Base-by-base conservation (phyloP, 2,797 vertebrate genomes). In the Neomorphus geoffroyi region DNA sequence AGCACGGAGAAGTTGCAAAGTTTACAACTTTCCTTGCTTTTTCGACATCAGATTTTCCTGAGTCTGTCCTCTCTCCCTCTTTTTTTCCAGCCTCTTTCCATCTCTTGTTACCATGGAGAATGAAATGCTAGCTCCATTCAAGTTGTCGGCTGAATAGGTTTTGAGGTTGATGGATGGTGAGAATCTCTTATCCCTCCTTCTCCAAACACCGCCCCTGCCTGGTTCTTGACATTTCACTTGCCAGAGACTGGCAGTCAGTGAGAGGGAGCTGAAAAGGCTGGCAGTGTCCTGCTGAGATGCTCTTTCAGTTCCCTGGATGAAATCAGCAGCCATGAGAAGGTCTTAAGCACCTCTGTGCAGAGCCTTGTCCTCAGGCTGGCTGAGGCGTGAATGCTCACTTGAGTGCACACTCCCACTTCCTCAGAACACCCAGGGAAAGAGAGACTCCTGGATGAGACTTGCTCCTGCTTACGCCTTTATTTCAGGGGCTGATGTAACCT, bases 131-230 rank as follows among this genome's bases (percentile, higher is more conserved):
- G 92, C 91, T 96, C 86, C 94, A 97, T 97, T 97, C 97, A 97
- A 91, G 89, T 86, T 91, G 90, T 94, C 67, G 48, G 60, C 93
- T 98, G 97, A 98, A 97, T 97, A 97, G 97, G 93, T 94, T 96
- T 96, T 96, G 96, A 95, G 96, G 96, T 96, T 98, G 97, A 98
- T 98, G 96, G 96, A 97, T 97, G 97, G 97, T 97, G 97, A 97
- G 97, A 97, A 97, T 97, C 94, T 95, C 94, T 96, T 94, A 94
- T 96, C 96, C 97, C 93, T 96, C 94, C 93, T 95, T 96, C 95
- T 94, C 96, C 88, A 96, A 94, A 97, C 90, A 90, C 95, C 80
- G 94, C 97, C 94, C 96, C 96, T 94, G 96, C 96, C 86, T 92
- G 96, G 94, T 92, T 96, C 95, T 96, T 96, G 97, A 96, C 96